Evolutionary conservation across 1,140 invertebrate species (phyloP), one percentile per base, ranked within the genome.

Genomic region (Leptinotarsa defecta): DNA sequence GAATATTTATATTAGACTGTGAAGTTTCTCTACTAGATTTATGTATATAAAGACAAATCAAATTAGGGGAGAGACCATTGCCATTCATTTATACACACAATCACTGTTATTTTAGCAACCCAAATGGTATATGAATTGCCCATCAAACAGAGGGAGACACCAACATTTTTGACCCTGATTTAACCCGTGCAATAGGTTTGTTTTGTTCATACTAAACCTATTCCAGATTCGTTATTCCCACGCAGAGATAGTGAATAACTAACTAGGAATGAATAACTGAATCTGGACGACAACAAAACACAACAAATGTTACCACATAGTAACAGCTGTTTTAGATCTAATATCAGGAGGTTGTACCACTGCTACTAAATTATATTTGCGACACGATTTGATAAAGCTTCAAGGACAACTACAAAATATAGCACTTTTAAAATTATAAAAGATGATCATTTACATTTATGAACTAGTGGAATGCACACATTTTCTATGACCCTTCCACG

Each of bases 401-500:
- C 52, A 57, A 57, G 34, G 8, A 57, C 52, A 57, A 57, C 52
- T 15, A 57, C 15, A 57, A 57, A 57, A 57, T 57, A 57, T 57
- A 57, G 52, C 52, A 27, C 63, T n/a, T 65, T 65, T 22, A 20
- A 65, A 65, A 65, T 65, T 17, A 65, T 27, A 20, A 15, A 65
- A 15, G 63, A 22, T 13, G 63, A 13, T 65, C 63, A 65, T 65
- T 22, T 65, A 65, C 63, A 65, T n/a, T 15, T n/a, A 65, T 24
- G 24, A 65, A 65, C 63, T 65, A 65, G 63, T 76, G 75, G 75
- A 76, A 76, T 76, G 75, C 75, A 76, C 75, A 13, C 24, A 62
- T 62, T 62, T 62, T 3, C 27, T 71, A 19, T 62, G 43, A 65
- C 43, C 24, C 63, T 67, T 74, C 72, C 49, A 67, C 34, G 52